A percentile compares a stretch with the other conserved stretches of the same genome.
phyloP scores from a whole-genome alignment of 2,113 vertebrate genomes.

The Arothron firmamentum region DNA sequence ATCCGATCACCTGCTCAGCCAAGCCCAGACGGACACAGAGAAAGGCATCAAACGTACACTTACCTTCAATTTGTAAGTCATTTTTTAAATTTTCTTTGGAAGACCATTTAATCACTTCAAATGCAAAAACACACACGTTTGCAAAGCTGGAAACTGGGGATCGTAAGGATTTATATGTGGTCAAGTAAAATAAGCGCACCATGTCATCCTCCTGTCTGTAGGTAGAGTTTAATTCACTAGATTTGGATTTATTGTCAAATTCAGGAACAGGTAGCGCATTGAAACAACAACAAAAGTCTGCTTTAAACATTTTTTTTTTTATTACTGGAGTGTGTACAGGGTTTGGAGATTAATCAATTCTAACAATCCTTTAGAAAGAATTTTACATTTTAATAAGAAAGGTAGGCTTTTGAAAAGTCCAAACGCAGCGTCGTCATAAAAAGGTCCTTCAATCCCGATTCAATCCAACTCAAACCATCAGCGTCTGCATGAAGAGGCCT shows the following conservation, averaged over 20 bases:
- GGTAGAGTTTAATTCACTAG: constrained; percentile 2
- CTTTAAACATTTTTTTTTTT: constrained; percentile 61
- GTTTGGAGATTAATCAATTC: constrained; percentile 52
- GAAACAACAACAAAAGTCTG: neutral
- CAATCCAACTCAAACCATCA: constrained; percentile 54
- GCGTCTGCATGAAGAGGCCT: constrained; percentile 30
- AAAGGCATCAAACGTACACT: neutral
- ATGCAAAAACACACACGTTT: neutral
- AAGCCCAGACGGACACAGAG: no score
- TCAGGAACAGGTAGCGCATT: neutral
- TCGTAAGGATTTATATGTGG: constrained; percentile 22
- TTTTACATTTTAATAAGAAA: constrained; percentile 63
- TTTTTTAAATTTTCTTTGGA: neutral
- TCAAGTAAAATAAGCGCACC: constrained; percentile 32
- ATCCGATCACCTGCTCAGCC: no score
- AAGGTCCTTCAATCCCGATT: constrained; percentile 50
- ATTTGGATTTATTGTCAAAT: constrained; percentile 15
- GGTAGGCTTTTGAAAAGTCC: constrained; percentile 60
- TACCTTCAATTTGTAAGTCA: neutral
- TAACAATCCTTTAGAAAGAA: constrained; percentile 67
- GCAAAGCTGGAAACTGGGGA: neutral
- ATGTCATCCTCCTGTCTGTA: constrained; percentile 18
- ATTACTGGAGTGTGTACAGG: constrained; percentile 69
- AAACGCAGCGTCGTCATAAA: constrained; percentile 52
- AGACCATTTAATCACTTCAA: neutral